Conservation (phyloP, 2,888 invertebrate species). For the Napeogenes inachia region DNA sequence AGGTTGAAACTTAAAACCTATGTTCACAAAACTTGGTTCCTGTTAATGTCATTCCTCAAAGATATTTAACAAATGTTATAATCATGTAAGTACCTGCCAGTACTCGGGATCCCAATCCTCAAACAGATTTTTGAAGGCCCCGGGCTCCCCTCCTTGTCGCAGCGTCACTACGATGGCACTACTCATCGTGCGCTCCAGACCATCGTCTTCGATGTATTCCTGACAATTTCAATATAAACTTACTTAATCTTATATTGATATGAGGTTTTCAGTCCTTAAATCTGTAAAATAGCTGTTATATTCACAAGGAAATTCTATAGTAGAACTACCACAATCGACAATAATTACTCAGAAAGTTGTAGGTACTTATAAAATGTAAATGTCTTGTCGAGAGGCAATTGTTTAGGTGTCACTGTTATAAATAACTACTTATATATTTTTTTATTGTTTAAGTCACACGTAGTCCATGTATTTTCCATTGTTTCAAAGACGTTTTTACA, state of each 20-base stretch:
- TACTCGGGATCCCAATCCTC: slow-evolving; percentile 83
- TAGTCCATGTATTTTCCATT: neutral
- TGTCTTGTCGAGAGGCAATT: no score
- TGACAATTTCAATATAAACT: slow-evolving; percentile 44
- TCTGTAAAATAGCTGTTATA: no score
- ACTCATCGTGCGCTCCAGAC: slow-evolving; percentile 81
- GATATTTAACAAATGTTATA: neutral
- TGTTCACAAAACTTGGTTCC: neutral
- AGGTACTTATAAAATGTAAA: no score
- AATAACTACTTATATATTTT: no score
- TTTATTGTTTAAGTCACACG: no score
- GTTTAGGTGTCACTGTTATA: no score
- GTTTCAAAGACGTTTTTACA: neutral
- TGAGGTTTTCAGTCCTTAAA: neutral
- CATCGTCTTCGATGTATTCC: slow-evolving; percentile 84
- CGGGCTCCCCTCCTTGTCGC: slow-evolving; percentile 85
- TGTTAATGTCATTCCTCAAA: neutral
- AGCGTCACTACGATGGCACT: slow-evolving; percentile 82
- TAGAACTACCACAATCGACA: no score
- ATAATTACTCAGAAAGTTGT: no score
- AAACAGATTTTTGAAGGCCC: slow-evolving; percentile 85
- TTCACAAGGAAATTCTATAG: no score
- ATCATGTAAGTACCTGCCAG: slow-evolving; percentile 72
- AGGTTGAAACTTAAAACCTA: no score
- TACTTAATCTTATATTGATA: neutral